Evolutionary conservation across 2,888 invertebrate genomes (phyloP), one percentile per base, ranked within the genome.

Genomic region (Merodon equestris): DNA sequence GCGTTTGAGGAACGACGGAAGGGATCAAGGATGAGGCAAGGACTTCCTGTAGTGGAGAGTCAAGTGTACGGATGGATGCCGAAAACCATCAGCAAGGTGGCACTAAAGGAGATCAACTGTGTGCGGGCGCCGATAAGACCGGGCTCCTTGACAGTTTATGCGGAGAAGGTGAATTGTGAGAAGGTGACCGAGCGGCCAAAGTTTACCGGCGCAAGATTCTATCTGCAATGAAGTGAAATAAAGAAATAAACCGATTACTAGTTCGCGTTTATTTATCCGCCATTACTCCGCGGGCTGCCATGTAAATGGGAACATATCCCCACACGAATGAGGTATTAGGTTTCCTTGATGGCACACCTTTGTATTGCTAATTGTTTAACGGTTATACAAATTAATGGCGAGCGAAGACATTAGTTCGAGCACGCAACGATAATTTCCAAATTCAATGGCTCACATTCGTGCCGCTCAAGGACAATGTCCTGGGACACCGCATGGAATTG

Each of bases 1-100:
- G 38, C 67, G 13, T 15, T 72, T 34, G 53, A 71, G 1, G 54
- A 81, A 5, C 66, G 71, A 19, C 79, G 82, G 19, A 40, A 74
- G 14, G 82, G 82, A 40, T 82, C 84, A 0, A 79, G 73, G n/a
- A 82, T 71, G 7, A 58, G 70, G 10, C 58, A 82, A 14, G 83
- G 82, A 9, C 71, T 83, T 42, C 87, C 87, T 1, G 19, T 84
- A 3, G 81, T 87, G n/a, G 87, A 87, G 73, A 87, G 86, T 7
- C 86, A 87, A 76, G 83, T 83, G 3, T 87, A 88, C 34, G 88
- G 88, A 36, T 88, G 88, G 88, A 66, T 86, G 58, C 87, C 87
- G 12, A 38, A 81, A 4, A 74, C 64, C 12, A 44, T 84, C 9
- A 19, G 66, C n/a, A 27, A 77, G 3, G 57, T 70, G 19, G 82